These are phyloP conservation scores for Microtus montanus DNA, from an alignment of 2,113 vertebrate species.

Conservation along the genomic window DNA sequence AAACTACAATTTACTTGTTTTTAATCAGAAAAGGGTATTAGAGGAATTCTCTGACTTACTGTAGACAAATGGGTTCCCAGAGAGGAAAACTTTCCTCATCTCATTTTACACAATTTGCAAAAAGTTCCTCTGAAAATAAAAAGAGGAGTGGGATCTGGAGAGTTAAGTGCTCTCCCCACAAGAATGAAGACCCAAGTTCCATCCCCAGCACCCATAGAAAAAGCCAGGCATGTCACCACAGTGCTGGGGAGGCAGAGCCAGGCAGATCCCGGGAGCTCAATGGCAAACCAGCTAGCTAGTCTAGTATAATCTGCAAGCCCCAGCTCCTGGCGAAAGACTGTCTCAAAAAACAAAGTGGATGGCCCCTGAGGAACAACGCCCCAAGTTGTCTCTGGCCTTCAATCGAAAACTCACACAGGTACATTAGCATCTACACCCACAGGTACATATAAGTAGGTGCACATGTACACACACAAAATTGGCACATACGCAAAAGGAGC, in stretches of 20 bases:
- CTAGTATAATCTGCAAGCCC: background rate
- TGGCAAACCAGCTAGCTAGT: background rate
- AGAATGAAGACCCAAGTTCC: background rate
- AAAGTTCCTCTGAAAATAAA: background rate
- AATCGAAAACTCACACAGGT: background rate
- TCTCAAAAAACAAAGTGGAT: background rate
- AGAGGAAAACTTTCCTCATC: background rate
- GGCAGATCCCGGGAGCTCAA: background rate
- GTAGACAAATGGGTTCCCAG: background rate
- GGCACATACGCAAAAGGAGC: background rate
- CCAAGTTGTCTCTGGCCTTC: background rate
- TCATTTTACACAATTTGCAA: background rate
- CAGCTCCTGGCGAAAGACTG: background rate
- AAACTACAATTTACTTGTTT: background rate
- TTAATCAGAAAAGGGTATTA: background rate
- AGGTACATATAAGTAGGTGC: background rate
- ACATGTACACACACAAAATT: background rate
- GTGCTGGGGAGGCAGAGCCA: background rate
- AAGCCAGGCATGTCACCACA: background rate
- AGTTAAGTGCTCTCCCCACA: background rate
- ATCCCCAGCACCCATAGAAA: background rate
- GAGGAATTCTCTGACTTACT: background rate
- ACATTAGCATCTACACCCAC: background rate
- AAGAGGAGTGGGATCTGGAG: fast-evolving
- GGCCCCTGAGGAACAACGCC: background rate